Base-by-base conservation (phyloP, 2,113 vertebrate genomes). In the Sceloporus undulatus region DNA sequence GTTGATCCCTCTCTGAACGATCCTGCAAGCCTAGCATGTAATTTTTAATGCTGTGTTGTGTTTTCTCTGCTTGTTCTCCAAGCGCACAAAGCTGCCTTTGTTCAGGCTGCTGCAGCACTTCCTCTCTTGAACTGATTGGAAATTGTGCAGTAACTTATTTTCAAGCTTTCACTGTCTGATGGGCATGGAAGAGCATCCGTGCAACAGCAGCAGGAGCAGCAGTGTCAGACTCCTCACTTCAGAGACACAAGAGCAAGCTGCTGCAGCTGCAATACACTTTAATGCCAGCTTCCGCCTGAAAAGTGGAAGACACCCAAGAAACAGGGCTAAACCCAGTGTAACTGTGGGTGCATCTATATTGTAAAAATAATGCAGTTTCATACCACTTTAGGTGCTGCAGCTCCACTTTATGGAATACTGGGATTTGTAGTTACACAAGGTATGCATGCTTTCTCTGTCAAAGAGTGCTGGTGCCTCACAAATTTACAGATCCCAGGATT, bases 31-130 rank as follows among this genome's bases (percentile, higher is more conserved):
- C 62, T 3, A 27, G 84, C 79, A 0, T 2, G 74, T 8, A 81
- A 8, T 74, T 85, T 79, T 23, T 65, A 75, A 76, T 86, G 91
- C 87, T 85, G 62, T 54, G 21, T 70, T 27, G 65, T 59, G 76
- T 82, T 82, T 90, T 88, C 85, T 83, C 68, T 9, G 62, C 40
- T 85, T 0, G 52, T 73, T 77, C 78, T 81, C 71, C 86, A 0
- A 65, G 74, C 79, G 83, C 65, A 93, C 92, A 94, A 79, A 90
- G 89, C 0, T 0, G 56, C 52, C 65, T 2, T 85, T 94, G 94
- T 92, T 85, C 0, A 0, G 6, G 62, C 62, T 62, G 86, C 0
- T 1, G 86, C 77, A 59, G 71, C 0, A 9, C 77, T 86, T 79
- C 90, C 79, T 92, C 79, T 84, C 88, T 90, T 2, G 2, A 84